A percentile compares a stretch with the other conserved stretches of the same genome.
Evolutionary conservation across 1,140 invertebrate species (phyloP).

Genomic region (Leptinotarsa texana): DNA sequence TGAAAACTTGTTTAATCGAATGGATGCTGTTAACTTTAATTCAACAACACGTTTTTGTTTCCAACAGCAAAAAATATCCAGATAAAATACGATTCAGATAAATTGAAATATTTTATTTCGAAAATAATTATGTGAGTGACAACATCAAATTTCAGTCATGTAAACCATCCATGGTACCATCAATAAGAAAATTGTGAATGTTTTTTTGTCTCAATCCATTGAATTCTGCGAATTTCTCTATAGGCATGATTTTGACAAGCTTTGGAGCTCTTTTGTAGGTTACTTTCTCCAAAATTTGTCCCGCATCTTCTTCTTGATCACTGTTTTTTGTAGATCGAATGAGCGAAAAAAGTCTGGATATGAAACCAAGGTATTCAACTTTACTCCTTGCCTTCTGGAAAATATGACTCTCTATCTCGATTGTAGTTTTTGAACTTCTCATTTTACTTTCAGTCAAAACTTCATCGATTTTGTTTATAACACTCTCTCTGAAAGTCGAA

Average conservation of each 20-base stretch:
- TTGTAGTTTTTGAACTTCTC: neutral
- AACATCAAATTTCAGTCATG: neutral
- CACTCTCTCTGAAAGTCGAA: neutral
- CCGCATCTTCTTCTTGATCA: neutral
- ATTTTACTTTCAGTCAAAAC: neutral
- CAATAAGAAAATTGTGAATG: neutral
- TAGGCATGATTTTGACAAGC: neutral
- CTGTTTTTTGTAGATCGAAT: neutral
- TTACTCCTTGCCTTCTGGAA: neutral
- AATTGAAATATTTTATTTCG: too few species aligned
- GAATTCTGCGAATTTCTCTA: neutral
- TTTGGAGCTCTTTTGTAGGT: neutral
- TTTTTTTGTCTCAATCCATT: neutral
- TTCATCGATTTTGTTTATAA: neutral
- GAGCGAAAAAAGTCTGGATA: neutral
- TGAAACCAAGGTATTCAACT: neutral
- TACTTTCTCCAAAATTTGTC: neutral
- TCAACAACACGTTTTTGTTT: too few species aligned
- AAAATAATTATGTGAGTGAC: too few species aligned
- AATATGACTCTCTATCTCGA: neutral
- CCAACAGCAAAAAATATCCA: too few species aligned
- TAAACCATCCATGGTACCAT: neutral
- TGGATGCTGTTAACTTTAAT: too few species aligned
- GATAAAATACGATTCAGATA: too few species aligned
- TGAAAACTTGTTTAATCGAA: too few species aligned